Evolutionary conservation across 2,113 vertebrate genomes (phyloP).

Genomic region (Brachypodius melanocephalos): DNA sequence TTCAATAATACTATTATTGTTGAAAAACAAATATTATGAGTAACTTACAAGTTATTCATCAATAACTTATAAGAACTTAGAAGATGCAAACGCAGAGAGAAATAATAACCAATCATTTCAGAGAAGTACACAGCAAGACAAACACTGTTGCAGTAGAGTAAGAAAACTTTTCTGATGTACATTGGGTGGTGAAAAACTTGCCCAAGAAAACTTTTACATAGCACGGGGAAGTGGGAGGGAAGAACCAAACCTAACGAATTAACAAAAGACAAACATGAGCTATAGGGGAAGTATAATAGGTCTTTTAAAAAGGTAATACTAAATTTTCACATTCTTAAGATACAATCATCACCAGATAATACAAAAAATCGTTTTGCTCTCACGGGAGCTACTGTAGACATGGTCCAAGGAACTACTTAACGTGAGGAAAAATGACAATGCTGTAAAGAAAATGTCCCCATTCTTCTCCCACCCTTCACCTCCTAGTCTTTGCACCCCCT

Average conservation of each 20-base stretch:
- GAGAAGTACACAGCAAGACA: background rate
- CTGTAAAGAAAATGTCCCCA: background rate
- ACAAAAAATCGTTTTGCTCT: background rate
- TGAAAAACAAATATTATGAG: no score
- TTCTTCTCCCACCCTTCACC: background rate
- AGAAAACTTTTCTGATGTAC: background rate
- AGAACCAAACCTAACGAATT: background rate
- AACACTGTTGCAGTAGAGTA: background rate
- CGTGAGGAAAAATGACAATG: background rate
- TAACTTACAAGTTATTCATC: background rate
- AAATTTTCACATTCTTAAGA: background rate
- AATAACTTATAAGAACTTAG: background rate
- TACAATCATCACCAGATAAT: accelerated
- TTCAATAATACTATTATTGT: no score
- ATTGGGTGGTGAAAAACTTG: background rate
- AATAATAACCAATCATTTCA: background rate
- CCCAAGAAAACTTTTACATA: background rate
- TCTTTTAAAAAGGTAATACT: background rate
- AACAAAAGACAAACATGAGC: background rate
- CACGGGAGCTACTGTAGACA: background rate
- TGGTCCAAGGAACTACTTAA: background rate
- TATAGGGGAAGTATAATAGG: background rate
- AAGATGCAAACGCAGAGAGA: background rate
- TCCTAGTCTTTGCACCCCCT: background rate
- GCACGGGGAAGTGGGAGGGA: background rate